These are phyloP conservation scores for Helicoverpa armigera DNA, from an alignment of 1,140 invertebrate species.

Conservation along the genomic window DNA sequence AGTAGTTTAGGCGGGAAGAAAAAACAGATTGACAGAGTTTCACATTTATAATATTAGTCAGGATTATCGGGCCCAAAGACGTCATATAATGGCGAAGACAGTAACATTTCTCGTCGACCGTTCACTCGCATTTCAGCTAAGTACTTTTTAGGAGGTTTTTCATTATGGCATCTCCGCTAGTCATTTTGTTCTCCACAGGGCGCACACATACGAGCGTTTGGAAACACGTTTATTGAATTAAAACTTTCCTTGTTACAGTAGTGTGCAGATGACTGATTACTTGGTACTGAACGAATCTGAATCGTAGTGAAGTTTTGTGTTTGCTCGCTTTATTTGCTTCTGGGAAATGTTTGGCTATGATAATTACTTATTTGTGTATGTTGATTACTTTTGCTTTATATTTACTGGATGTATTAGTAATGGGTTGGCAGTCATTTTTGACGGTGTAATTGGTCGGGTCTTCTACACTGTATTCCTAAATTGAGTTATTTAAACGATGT, in stretches of 20 bases:
- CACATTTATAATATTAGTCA: no score
- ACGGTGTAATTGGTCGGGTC: neutral
- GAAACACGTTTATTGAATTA: constrained; percentile 49
- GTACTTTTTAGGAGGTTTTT: no score
- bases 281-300: constrained; percentile 27
- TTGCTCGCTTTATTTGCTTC: constrained; percentile 15
- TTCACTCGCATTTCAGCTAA: no score
- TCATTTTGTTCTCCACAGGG: neutral
- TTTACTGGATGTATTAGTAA: neutral
- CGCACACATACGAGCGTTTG: neutral
- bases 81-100: no score
- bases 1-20: no score
- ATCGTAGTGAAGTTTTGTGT: constrained; percentile 1
- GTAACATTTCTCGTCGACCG: no score
- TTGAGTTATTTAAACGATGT: no score
- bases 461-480: no score
- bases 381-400: constrained; percentile 10
- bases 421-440: no score
- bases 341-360: constrained; percentile 7
- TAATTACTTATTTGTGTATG: constrained; percentile 27
- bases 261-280: constrained; percentile 41
- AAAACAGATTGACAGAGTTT: no score
- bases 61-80: no score
- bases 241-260: constrained; percentile 46
- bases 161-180: no score